A percentile compares a stretch with the other conserved stretches of the same genome.
phyloP scores from a whole-genome alignment of 2,797 vertebrate species.

The Cossypha polioptera region DNA sequence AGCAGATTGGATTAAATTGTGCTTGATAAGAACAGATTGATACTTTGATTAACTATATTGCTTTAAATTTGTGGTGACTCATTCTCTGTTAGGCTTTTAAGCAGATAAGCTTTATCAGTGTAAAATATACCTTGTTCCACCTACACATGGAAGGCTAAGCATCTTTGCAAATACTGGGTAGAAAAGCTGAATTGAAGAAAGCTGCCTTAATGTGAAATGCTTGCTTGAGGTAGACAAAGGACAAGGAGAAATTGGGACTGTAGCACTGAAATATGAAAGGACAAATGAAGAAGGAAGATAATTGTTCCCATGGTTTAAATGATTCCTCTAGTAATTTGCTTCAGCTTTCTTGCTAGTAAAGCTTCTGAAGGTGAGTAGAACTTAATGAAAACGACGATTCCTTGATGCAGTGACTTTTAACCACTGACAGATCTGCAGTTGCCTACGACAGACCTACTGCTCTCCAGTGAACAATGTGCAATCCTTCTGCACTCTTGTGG shows the following conservation, averaged over 20 bases:
- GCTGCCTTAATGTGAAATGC: not conserved
- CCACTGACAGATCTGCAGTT: not conserved
- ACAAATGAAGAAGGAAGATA: not conserved
- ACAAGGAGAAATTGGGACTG: not conserved
- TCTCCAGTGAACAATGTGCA: not conserved
- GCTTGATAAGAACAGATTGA: slow-evolving; percentile 41
- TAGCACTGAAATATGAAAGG: not conserved
- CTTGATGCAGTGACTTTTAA: not conserved
- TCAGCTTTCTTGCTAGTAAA: not conserved
- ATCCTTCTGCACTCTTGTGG: not conserved
- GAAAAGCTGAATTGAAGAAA: not conserved
- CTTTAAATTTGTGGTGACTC: not conserved
- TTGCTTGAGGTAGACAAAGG: not conserved
- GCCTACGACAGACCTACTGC: not conserved
- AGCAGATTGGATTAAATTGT: not conserved
- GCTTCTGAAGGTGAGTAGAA: not conserved
- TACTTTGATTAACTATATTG: slow-evolving; percentile 25
- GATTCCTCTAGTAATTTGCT: not conserved
- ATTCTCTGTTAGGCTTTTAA: slow-evolving; percentile 11
- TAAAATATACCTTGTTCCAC: not conserved
- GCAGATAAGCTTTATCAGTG: not conserved
- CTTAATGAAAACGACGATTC: not conserved
- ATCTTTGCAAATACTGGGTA: not conserved
- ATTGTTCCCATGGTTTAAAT: not conserved
- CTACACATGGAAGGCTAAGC: not conserved